phyloP scores from a whole-genome alignment of 2,113 vertebrate genomes.

The Andinoacara biseriatus region DNA sequence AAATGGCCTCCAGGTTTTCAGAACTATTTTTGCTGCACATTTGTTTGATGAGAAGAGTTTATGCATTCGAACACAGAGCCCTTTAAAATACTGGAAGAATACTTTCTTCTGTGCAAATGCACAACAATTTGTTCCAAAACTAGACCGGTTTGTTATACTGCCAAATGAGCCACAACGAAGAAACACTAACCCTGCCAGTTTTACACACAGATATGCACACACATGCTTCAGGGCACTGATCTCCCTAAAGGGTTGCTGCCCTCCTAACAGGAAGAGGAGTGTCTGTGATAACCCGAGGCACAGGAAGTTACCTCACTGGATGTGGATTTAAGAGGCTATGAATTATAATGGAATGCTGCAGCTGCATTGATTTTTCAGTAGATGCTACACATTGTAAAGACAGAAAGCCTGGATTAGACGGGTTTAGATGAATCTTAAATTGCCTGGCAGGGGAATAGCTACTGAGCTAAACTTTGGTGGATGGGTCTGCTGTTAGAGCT shows the following conservation, averaged over 20 bases:
- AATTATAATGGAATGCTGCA: slow-evolving; percentile 46
- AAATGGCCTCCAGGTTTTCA: slow-evolving; percentile 5
- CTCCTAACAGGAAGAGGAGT: slow-evolving; percentile 67
- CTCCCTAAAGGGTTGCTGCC: slow-evolving; percentile 38
- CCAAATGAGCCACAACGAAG: not conserved
- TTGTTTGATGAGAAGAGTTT: not conserved
- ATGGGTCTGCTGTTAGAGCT: not conserved
- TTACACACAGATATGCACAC: not conserved
- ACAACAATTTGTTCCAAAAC: not conserved
- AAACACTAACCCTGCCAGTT: not conserved
- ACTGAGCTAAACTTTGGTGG: not conserved
- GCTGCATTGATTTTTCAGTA: slow-evolving; percentile 34
- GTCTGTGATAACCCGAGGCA: slow-evolving; percentile 55
- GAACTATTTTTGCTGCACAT: not conserved
- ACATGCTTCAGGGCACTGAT: not conserved
- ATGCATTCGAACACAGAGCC: not conserved
- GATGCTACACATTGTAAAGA: not conserved
- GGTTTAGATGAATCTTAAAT: slow-evolving; percentile 29
- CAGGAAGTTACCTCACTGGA: slow-evolving; percentile 53
- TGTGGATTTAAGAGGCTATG: slow-evolving; percentile 14
- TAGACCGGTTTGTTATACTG: slow-evolving; percentile 3
- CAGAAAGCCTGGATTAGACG: slow-evolving; percentile 24
- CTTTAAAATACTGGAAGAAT: not conserved
- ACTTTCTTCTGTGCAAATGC: not conserved
- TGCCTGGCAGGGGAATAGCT: slow-evolving; percentile 1